phyloP scores from a whole-genome alignment of 2,888 invertebrate genomes.

The Cordylochernes scorpioides region DNA sequence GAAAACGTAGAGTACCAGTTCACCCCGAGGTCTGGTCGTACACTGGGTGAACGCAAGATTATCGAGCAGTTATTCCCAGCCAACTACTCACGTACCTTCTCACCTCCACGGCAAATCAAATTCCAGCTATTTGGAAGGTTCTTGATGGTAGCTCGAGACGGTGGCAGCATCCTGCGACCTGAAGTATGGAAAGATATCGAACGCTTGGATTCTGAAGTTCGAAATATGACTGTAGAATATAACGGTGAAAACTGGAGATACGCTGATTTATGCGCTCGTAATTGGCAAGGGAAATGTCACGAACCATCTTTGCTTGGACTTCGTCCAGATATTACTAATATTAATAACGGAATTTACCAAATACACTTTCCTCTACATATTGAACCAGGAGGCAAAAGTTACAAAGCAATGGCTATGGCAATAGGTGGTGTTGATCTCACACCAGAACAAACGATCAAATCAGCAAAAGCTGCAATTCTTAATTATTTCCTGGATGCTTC shows the following conservation, averaged over 20 bases:
- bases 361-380: conserved; percentile 64
- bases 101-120: conserved; percentile 58
- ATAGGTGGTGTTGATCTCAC: too few species aligned
- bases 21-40: conserved; percentile 60
- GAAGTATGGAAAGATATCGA: conserved; percentile 51
- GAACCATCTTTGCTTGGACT: too few species aligned
- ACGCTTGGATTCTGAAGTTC: conserved; percentile 44
- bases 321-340: too few species aligned
- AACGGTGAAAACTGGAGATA: conserved; percentile 18
- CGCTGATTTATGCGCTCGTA: conserved; percentile 51
- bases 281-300: conserved; percentile 60
- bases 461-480: too few species aligned
- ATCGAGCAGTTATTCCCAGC: conserved; percentile 62
- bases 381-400: too few species aligned
- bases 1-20: conserved; percentile 81
- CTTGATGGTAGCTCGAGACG: conserved; percentile 52
- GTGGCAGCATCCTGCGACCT: conserved; percentile 44
- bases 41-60: conserved; percentile 37
- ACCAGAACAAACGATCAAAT: too few species aligned
- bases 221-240: conserved; percentile 41
- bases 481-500: too few species aligned
- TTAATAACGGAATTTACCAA: too few species aligned
- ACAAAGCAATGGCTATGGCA: too few species aligned
- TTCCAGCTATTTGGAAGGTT: conserved; percentile 71
- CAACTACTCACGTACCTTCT: conserved; percentile 59